Evolutionary conservation across 2,888 invertebrate genomes (phyloP).

Genomic region (Incurvaria masculella): DNA sequence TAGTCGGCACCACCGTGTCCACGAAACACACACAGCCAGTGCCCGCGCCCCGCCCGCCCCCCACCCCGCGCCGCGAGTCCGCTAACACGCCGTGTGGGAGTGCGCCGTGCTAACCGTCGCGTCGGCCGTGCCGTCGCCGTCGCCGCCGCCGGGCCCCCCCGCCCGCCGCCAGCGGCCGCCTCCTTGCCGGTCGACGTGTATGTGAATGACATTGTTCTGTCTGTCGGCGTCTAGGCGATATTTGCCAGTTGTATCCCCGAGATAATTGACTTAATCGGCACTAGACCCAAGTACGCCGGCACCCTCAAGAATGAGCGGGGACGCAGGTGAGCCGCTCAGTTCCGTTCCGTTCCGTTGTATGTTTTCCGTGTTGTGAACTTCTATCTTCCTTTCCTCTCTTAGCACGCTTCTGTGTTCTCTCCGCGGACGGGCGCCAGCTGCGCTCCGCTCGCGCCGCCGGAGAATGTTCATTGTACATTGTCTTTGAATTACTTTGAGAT

Average conservation of each 20-base stretch:
- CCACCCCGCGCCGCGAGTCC: constrained; percentile 4
- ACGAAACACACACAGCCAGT: constrained; percentile 56
- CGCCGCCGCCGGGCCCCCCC: constrained; percentile 24
- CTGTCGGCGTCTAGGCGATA: constrained; percentile 87
- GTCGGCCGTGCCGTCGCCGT: constrained; percentile 21
- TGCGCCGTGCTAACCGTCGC: constrained; percentile 17
- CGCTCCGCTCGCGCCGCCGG: constrained; percentile 49
- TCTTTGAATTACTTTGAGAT: constrained; percentile 40
- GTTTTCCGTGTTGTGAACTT: constrained; percentile 59
- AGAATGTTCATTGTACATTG: constrained; percentile 46
- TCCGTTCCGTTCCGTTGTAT: constrained; percentile 58
- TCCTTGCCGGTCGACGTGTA: constrained; percentile 40
- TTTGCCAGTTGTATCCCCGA: constrained; percentile 99
- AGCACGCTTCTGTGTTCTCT: constrained; percentile 61
- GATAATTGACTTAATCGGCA: constrained; percentile 99
- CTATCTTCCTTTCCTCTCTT: constrained; percentile 56
- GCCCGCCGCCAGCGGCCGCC: constrained; percentile 23
- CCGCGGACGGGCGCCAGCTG: constrained; percentile 53
- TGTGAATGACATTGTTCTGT: constrained; percentile 61
- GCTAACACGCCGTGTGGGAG: neutral
- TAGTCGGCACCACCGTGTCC: constrained; percentile 57
- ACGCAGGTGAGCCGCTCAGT: constrained; percentile 92
- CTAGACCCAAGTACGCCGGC: constrained; percentile 99
- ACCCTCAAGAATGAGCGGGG: constrained; percentile 99
- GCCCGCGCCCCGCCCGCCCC: constrained; percentile 28